These are phyloP conservation scores for Lasioglossum pauxillum DNA, from an alignment of 2,888 invertebrate genomes.

Conservation along the genomic window DNA sequence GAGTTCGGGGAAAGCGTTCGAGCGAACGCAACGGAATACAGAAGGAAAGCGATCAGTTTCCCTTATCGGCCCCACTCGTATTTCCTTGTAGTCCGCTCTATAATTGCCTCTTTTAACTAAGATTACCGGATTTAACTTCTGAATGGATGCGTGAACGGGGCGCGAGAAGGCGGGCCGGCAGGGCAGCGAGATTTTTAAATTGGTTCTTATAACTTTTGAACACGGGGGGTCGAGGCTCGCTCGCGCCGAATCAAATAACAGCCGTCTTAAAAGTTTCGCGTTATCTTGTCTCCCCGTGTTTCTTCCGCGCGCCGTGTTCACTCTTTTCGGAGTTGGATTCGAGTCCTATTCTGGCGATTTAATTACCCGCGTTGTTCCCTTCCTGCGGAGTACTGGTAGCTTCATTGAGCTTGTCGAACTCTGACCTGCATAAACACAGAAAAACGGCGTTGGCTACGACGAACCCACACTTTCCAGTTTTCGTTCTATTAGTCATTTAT, in stretches of 20 bases:
- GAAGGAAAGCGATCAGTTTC: constrained; percentile 76
- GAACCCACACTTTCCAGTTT: too few relatives aligned
- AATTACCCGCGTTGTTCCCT: not conserved
- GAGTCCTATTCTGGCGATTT: not conserved
- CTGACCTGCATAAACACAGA: not conserved
- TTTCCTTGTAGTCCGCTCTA: constrained; percentile 78
- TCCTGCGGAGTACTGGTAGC: not conserved
- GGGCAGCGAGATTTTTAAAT: constrained; percentile 79
- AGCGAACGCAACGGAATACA: constrained; percentile 25
- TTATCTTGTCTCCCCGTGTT: constrained; percentile 51
- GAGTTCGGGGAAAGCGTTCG: constrained; percentile 9
- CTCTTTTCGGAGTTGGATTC: constrained; percentile 27
- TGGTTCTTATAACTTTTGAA: constrained; percentile 83
- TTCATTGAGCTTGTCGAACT: not conserved
- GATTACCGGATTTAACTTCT: constrained; percentile 81
- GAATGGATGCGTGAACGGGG: constrained; percentile 48
- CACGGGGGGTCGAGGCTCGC: constrained; percentile 62
- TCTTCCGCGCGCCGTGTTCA: constrained; percentile 65
- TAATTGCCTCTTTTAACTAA: constrained; percentile 84
- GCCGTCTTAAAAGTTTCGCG: constrained; percentile 77
- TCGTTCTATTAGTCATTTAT: not conserved
- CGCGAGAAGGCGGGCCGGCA: not conserved
- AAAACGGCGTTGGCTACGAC: too few relatives aligned
- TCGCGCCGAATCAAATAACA: constrained; percentile 77
- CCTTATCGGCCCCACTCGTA: constrained; percentile 78